A percentile compares a stretch with the other conserved stretches of the same genome.
phyloP scores from a whole-genome alignment of 2,113 vertebrate species.

The Lamprologus callipterus region DNA sequence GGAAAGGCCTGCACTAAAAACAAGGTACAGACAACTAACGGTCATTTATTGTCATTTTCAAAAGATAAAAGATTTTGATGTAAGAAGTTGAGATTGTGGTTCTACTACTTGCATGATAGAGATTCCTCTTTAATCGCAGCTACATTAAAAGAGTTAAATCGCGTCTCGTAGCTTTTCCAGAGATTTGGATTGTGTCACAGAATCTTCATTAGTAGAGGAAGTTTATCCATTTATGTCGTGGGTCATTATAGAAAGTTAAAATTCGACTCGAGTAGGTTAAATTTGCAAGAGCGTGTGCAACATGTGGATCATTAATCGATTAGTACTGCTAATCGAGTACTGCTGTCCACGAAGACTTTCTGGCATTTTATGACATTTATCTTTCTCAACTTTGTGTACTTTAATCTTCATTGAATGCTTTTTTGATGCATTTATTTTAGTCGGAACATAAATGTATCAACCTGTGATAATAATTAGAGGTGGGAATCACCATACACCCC shows the following conservation, averaged over 20 bases:
- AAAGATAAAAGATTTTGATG: neutral
- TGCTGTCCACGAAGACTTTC: neutral
- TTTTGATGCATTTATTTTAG: neutral
- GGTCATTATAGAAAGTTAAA: neutral
- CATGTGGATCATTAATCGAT: neutral
- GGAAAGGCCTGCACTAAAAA: constrained; percentile 76
- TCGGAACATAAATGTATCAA: neutral
- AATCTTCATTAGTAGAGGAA: neutral
- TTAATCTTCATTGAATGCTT: neutral
- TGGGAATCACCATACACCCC: fast-evolving
- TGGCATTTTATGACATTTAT: neutral
- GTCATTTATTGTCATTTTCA: neutral
- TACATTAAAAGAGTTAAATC: neutral
- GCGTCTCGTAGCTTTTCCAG: fast-evolving
- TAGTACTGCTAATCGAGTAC: neutral
- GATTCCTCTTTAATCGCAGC: neutral
- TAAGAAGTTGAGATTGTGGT: neutral
- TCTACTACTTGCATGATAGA: neutral
- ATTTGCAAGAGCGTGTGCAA: neutral
- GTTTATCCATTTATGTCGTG: fast-evolving
- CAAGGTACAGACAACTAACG: constrained; percentile 70
- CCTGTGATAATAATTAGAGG: neutral
- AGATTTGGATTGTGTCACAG: neutral
- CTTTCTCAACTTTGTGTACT: neutral
- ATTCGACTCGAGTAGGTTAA: neutral